Conservation (phyloP, 2,888 invertebrate species). For the Autographa pulchrina region DNA sequence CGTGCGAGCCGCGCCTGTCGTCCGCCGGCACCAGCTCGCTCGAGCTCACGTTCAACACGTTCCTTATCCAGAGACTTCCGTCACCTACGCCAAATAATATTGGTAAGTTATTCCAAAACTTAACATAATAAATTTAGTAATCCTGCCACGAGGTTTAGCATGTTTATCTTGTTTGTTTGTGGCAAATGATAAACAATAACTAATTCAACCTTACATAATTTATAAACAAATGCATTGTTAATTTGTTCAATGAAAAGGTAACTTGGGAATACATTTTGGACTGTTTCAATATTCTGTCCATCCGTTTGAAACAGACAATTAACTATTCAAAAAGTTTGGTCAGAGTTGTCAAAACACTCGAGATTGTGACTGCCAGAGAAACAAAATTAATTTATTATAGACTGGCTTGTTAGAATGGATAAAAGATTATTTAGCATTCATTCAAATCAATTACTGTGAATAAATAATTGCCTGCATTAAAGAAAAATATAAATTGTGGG, state of each 20-base stretch:
- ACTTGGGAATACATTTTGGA: background rate
- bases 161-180: background rate
- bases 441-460: conserved; percentile 9
- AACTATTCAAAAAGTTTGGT: conserved; percentile 19
- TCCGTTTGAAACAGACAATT: conserved; percentile 14
- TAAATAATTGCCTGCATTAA: background rate
- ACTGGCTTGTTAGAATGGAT: background rate
- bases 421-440: background rate
- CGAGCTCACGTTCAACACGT: conserved; percentile 66
- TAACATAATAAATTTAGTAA: too few species aligned
- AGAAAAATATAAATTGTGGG: background rate
- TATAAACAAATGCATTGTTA: background rate
- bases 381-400: conserved; percentile 14
- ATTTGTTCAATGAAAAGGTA: conserved; percentile 5
- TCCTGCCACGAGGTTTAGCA: too few species aligned
- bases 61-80: conserved; percentile 75
- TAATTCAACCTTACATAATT: background rate
- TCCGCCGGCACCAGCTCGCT: conserved; percentile 1
- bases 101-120: too few species aligned
- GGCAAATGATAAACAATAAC: background rate
- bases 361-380: background rate
- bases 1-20: background rate
- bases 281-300: conserved; percentile 7
- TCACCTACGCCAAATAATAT: conserved; percentile 56
- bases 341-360: conserved; percentile 12